A percentile compares a stretch with the other conserved stretches of the same genome.
Evolutionary conservation across 2,888 invertebrate species (phyloP).

Genomic region (Drosophila phalerata): DNA sequence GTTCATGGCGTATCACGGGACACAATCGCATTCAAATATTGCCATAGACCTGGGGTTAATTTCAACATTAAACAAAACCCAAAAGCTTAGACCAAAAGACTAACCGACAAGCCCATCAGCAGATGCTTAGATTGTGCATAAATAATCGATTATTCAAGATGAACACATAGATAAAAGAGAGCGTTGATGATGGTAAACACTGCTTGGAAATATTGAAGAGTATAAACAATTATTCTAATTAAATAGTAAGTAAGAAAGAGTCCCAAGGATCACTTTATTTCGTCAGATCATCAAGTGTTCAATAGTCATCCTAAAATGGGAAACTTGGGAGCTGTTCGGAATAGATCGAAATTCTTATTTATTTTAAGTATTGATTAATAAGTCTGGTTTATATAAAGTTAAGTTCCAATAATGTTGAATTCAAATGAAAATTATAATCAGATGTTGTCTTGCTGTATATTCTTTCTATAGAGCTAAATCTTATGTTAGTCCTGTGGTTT

Average conservation of each 20-base stretch:
- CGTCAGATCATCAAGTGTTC: too few species aligned
- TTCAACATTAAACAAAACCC: constrained; percentile 71
- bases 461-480: background rate
- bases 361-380: too few species aligned
- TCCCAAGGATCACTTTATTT: too few species aligned
- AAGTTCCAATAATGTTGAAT: too few species aligned
- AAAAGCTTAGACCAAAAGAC: constrained; percentile 29
- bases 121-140: constrained; percentile 31
- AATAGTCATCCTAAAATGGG: too few species aligned
- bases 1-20: constrained; percentile 60
- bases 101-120: constrained; percentile 61
- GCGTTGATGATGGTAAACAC: background rate
- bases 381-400: too few species aligned
- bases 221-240: background rate
- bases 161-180: constrained; percentile 5
- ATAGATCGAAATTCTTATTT: too few species aligned
- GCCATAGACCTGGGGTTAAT: constrained; percentile 68
- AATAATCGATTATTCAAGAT: constrained; percentile 36
- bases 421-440: too few species aligned
- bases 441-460: too few species aligned
- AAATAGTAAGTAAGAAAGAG: too few species aligned
- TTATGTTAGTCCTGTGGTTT: background rate
- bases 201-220: background rate
- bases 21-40: constrained; percentile 50
- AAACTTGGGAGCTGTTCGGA: too few species aligned